These are phyloP conservation scores for Nylanderia fulva DNA, from an alignment of 1,140 invertebrate genomes.

Conservation along the genomic window DNA sequence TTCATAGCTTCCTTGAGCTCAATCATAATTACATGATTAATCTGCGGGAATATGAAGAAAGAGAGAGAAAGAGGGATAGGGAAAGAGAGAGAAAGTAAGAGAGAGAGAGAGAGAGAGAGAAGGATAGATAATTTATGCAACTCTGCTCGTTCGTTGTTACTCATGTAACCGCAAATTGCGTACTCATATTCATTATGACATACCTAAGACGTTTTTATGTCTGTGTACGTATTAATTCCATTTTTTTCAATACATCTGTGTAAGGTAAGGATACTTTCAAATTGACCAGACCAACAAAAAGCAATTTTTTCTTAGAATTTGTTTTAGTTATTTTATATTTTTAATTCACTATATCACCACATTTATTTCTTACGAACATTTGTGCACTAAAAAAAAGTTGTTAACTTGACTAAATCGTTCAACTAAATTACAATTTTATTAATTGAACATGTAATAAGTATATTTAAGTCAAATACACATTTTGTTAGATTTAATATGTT, in stretches of 20 bases:
- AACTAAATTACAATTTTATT: too few relatives aligned
- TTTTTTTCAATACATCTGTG: background rate
- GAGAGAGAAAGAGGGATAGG: background rate
- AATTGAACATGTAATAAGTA: too few relatives aligned
- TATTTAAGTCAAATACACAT: too few relatives aligned
- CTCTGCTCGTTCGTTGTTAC: slow-evolving; percentile 21
- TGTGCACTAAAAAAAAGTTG: too few relatives aligned
- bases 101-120: slow-evolving; percentile 30
- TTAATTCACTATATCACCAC: background rate
- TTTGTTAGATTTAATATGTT: too few relatives aligned
- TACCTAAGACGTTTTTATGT: slow-evolving; percentile 3
- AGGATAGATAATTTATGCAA: slow-evolving; percentile 66
- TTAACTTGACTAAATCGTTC: too few relatives aligned
- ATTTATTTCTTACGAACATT: background rate
- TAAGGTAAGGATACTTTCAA: background rate
- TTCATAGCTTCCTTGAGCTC: slow-evolving; percentile 67
- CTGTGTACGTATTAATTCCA: background rate
- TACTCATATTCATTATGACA: slow-evolving; percentile 27
- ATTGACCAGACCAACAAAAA: background rate
- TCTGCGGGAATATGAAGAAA: slow-evolving; percentile 28
- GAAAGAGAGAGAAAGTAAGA: background rate
- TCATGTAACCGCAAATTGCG: slow-evolving; percentile 23
- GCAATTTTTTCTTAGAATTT: background rate
- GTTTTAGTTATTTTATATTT: too few relatives aligned
- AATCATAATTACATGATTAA: slow-evolving; percentile 67